These are phyloP conservation scores for Drosophila kuntzei DNA, from an alignment of 2,888 invertebrate species.

Conservation along the genomic window DNA sequence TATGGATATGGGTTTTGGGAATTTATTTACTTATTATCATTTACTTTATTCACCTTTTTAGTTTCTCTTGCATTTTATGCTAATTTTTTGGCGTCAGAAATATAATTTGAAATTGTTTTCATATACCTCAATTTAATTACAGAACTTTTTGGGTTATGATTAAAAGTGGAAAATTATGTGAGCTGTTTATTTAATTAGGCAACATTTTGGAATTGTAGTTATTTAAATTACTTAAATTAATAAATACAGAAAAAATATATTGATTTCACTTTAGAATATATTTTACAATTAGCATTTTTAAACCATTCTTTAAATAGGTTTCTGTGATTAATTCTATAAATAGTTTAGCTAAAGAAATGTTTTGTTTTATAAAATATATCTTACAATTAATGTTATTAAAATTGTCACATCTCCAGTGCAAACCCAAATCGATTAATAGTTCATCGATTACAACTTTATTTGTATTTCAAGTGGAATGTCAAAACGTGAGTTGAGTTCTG, in stretches of 20 bases:
- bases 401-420: not conserved
- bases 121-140: not conserved
- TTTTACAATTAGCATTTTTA: not conserved
- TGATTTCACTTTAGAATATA: too few relatives aligned
- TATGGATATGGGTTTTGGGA: slow-evolving; percentile 38
- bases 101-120: slow-evolving; percentile 9
- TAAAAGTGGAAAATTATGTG: slow-evolving; percentile 26
- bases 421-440: not conserved
- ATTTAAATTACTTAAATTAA: too few relatives aligned
- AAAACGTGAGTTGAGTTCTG: slow-evolving; percentile 50
- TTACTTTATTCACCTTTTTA: slow-evolving; percentile 4
- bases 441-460: slow-evolving; percentile 22
- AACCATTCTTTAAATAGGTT: not conserved
- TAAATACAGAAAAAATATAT: too few relatives aligned
- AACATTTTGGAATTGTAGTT: not conserved
- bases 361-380: too few relatives aligned
- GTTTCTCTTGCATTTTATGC: slow-evolving; percentile 42
- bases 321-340: not conserved
- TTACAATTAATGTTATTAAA: not conserved
- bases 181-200: slow-evolving; percentile 23
- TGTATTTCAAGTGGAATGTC: slow-evolving; percentile 6
- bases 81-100: slow-evolving; percentile 16
- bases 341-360: too few relatives aligned
- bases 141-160: slow-evolving; percentile 17
- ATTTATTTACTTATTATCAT: slow-evolving; percentile 15